Percentiles rank a stretch among this genome's conserved stretches.
Evolutionary conservation across 1,140 invertebrate genomes (phyloP).

Genomic region (Drosophila ficusphila): DNA sequence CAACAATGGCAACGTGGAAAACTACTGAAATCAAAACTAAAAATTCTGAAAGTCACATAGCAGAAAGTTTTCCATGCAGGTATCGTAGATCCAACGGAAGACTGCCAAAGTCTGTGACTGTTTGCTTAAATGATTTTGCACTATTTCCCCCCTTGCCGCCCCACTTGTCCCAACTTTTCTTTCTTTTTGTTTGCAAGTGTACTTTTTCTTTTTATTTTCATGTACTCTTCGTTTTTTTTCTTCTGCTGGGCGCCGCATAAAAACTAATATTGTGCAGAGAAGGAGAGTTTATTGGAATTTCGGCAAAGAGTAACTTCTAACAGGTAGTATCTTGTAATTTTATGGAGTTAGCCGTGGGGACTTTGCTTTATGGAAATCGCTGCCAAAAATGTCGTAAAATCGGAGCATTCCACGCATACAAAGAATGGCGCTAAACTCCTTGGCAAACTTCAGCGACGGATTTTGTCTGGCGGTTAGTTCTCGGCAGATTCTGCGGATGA

Average conservation of each 20-base stretch:
- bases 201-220: conserved; percentile 13
- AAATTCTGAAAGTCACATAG: conserved; percentile 81
- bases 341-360: conserved; percentile 59
- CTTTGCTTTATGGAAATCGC: conserved; percentile 46
- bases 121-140: conserved; percentile 80
- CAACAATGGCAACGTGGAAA: conserved; percentile 35
- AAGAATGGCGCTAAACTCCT: conserved; percentile 69
- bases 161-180: conserved; percentile 28
- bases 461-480: conserved; percentile 71
- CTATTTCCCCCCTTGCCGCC: conserved; percentile 33
- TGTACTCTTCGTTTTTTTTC: not conserved
- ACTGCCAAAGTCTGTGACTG: conserved; percentile 77
- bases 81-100: conserved; percentile 47
- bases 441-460: conserved; percentile 46
- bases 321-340: conserved; percentile 74
- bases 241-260: conserved; percentile 47
- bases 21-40: conserved; percentile 79
- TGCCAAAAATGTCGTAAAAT: conserved; percentile 73
- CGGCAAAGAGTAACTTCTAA: conserved; percentile 55
- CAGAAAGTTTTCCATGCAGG: conserved; percentile 67
- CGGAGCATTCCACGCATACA: conserved; percentile 57
- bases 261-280: conserved; percentile 78
- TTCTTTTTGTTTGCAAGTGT: conserved; percentile 34
- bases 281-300: conserved; percentile 76
- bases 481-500: conserved; percentile 33